Conservation (phyloP, 2,797 vertebrate species). For the Pogonophryne albipinna region DNA sequence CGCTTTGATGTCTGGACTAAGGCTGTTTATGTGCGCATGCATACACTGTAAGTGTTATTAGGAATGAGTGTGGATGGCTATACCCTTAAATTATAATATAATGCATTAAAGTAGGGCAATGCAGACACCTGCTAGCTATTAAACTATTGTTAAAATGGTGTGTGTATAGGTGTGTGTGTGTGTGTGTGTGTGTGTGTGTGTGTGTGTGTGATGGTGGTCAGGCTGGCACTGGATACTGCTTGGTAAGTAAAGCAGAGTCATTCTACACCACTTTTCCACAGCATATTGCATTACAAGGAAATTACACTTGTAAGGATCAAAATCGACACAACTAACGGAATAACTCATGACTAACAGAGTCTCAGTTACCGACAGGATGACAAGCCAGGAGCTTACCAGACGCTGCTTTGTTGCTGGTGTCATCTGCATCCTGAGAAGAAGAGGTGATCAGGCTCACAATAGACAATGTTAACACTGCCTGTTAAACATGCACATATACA, state of each 20-base stretch:
- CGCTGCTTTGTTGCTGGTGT: slow-evolving; percentile 19
- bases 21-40: slow-evolving; percentile 25
- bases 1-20: slow-evolving; percentile 70
- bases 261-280: slow-evolving; percentile 22
- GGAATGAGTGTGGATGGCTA: slow-evolving; percentile 43
- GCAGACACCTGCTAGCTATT: slow-evolving; percentile 22
- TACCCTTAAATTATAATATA: slow-evolving; percentile 41
- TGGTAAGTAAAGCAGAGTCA: slow-evolving; percentile 40
- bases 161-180: background rate
- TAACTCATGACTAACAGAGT: slow-evolving; percentile 25
- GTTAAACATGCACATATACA: background rate
- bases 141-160: slow-evolving; percentile 15
- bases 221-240: slow-evolving; percentile 26
- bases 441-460: slow-evolving; percentile 40
- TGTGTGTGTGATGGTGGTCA: background rate
- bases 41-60: slow-evolving; percentile 23
- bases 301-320: slow-evolving; percentile 51
- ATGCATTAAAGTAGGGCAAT: slow-evolving; percentile 55
- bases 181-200: background rate
- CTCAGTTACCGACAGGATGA: slow-evolving; percentile 55
- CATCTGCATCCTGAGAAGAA: slow-evolving; percentile 34
- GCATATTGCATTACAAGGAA: slow-evolving; percentile 58
- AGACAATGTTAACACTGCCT: slow-evolving; percentile 17
- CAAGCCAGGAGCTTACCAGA: slow-evolving; percentile 25
- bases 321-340: slow-evolving; percentile 32